Conservation (phyloP, 2,113 vertebrate species). For the Mesoclemmys tuberculata region DNA sequence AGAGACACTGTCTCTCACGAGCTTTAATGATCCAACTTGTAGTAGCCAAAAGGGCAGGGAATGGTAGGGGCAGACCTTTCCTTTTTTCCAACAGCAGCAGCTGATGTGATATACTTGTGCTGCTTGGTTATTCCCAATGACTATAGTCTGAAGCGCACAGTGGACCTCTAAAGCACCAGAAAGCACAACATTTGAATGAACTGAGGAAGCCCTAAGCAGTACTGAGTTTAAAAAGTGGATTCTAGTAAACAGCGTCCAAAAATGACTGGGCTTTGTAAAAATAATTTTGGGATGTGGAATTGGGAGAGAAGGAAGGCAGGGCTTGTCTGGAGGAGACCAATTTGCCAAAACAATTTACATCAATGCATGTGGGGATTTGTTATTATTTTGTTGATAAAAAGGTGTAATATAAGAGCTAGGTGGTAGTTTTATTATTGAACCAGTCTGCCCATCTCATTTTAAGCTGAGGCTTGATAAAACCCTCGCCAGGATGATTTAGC, state of each 20-base stretch:
- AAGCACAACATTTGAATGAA: not conserved
- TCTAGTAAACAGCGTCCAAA: not conserved
- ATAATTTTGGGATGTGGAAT: not conserved
- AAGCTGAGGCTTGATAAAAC: too few species aligned
- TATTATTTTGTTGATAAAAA: not conserved
- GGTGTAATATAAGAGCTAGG: not conserved
- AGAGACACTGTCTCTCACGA: not conserved
- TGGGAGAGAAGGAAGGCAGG: not conserved
- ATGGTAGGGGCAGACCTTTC: not conserved
- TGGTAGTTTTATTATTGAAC: not conserved
- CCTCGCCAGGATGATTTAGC: too few species aligned
- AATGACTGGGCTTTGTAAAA: not conserved
- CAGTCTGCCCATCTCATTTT: not conserved
- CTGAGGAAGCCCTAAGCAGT: not conserved
- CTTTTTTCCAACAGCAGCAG: not conserved
- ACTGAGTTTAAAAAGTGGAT: not conserved
- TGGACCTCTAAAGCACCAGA: not conserved
- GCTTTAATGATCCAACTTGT: not conserved
- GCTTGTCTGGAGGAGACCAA: not conserved
- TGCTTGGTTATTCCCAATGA: not conserved
- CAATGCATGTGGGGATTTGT: not conserved
- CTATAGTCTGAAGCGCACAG: not conserved
- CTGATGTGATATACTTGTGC: not conserved
- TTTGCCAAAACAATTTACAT: not conserved
- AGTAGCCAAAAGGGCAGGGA: not conserved